A percentile compares a stretch with the other conserved stretches of the same genome.
Conservation (phyloP, 2,797 vertebrate species). For the Lagodon rhomboides region DNA sequence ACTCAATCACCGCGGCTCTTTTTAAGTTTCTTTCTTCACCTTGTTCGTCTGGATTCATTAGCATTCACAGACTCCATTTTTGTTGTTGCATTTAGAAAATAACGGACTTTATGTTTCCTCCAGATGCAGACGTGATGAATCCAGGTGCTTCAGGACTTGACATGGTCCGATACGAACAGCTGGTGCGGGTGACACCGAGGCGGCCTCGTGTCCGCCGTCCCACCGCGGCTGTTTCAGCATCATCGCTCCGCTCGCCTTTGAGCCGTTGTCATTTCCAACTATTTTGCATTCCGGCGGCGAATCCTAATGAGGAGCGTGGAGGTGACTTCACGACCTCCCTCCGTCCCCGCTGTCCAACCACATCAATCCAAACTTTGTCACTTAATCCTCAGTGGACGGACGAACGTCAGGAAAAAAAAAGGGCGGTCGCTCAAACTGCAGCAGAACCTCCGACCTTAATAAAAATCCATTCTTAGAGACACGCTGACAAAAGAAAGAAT, state of each 20-base stretch:
- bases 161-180: too few relatives aligned
- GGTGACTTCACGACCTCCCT: slow-evolving; percentile 40
- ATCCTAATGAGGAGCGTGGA: slow-evolving; percentile 59
- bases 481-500: too few relatives aligned
- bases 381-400: slow-evolving; percentile 45
- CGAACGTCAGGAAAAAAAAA: not conserved
- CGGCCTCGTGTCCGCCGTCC: slow-evolving; percentile 8
- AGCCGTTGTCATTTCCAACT: slow-evolving; percentile 49
- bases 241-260: slow-evolving; percentile 51
- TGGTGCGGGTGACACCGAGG: not conserved
- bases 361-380: slow-evolving; percentile 71
- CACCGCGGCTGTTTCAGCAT: slow-evolving; percentile 29
- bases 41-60: too few relatives aligned
- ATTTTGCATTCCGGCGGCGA: slow-evolving; percentile 42
- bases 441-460: slow-evolving; percentile 19
- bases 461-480: too few relatives aligned
- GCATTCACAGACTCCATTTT: too few relatives aligned
- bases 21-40: not conserved
- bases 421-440: not conserved
- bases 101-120: too few relatives aligned
- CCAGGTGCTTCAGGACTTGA: too few relatives aligned
- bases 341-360: slow-evolving; percentile 33
- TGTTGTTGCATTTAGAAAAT: too few relatives aligned
- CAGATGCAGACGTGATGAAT: too few relatives aligned
- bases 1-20: not conserved